Percentiles rank a stretch among this genome's conserved stretches.
Conservation (phyloP, 2,113 vertebrate species). For the Amblyopsis rosae region DNA sequence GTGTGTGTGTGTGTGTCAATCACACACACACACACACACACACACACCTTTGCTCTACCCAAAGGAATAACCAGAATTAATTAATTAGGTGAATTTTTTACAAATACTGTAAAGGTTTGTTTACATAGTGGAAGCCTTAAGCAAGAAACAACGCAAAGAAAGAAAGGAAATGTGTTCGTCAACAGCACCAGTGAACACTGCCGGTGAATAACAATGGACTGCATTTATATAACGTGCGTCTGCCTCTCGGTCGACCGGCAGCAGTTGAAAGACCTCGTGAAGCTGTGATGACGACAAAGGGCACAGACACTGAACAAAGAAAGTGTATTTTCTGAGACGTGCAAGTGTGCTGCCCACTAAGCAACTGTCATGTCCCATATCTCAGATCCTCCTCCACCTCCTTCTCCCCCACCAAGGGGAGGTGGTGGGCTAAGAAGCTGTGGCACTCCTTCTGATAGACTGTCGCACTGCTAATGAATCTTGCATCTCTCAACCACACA, state of each 20-base stretch:
- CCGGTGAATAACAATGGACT: neutral
- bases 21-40: no score
- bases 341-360: neutral
- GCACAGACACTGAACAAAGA: conserved; percentile 5
- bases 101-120: no score
- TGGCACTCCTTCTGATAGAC: conserved; percentile 3
- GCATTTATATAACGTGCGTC: no score
- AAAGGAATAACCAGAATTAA: no score
- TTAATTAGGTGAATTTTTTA: no score
- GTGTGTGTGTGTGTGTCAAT: no score
- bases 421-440: neutral
- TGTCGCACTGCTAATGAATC: conserved; percentile 25
- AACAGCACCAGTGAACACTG: neutral
- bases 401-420: neutral
- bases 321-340: neutral
- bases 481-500: conserved; percentile 16
- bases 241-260: neutral
- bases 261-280: conserved; percentile 6
- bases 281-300: conserved; percentile 14
- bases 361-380: neutral
- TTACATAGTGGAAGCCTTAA: no score
- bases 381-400: neutral
- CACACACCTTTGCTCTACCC: no score
- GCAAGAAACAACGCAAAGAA: no score
- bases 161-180: neutral